Percentiles rank a stretch among this genome's conserved stretches.
Conservation (phyloP, 2,888 invertebrate genomes). For the Idaea dimidiata region DNA sequence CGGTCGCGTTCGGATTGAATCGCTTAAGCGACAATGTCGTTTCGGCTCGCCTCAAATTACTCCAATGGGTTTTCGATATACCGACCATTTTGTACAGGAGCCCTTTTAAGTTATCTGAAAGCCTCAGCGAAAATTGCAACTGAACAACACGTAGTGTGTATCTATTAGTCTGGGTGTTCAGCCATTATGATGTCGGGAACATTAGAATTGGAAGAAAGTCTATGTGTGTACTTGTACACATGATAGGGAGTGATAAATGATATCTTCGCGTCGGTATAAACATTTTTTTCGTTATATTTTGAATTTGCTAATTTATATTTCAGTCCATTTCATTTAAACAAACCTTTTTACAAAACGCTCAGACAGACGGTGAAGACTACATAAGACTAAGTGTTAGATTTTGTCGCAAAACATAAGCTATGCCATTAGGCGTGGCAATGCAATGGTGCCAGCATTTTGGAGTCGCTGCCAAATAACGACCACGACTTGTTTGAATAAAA, state of each 20-base stretch:
- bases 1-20: conserved; percentile 65
- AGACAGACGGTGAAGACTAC: too few relatives aligned
- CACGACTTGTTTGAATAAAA: too few relatives aligned
- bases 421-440: too few relatives aligned
- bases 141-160: conserved; percentile 22
- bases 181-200: conserved; percentile 19
- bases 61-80: conserved; percentile 71
- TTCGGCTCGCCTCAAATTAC: conserved; percentile 73
- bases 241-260: conserved; percentile 15
- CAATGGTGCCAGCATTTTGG: too few relatives aligned
- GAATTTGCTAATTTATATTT: too few relatives aligned
- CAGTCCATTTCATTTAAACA: too few relatives aligned
- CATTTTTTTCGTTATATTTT: too few relatives aligned
- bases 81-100: conserved; percentile 53
- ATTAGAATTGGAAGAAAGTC: not conserved
- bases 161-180: not conserved
- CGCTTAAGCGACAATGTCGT: conserved; percentile 70
- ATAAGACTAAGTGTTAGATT: too few relatives aligned
- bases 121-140: conserved; percentile 44
- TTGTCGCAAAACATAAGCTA: too few relatives aligned
- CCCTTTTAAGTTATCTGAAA: conserved; percentile 56
- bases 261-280: too few relatives aligned
- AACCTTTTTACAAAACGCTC: too few relatives aligned
- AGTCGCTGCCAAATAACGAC: too few relatives aligned
- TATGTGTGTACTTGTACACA: not conserved